Evolutionary conservation across 2,888 invertebrate genomes (phyloP), one percentile per base, ranked within the genome.

Genomic region (Oscheius myriophilus): DNA sequence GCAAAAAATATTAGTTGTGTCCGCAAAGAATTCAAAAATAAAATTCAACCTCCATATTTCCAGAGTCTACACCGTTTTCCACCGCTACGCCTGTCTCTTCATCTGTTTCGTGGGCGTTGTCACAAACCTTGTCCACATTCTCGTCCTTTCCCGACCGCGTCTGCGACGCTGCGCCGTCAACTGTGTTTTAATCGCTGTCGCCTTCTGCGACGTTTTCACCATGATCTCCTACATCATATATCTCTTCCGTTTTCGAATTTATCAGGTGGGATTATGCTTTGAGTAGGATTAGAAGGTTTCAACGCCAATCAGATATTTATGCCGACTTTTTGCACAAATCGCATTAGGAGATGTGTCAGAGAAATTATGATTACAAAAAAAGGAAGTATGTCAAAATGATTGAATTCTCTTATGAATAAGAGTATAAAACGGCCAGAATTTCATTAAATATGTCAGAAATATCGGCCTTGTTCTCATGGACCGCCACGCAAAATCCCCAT

Each of bases 101-200:
- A 79, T 82, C n/a, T 82, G 82, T 64, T 53, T 82, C 23, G 66
- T 75, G 2, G 82, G 82, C 1, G 75, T 82, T 3, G 18, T 82
- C 16, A 70, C 78, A 2, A 82, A 82, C 63, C 54, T 73, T 18
- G 72, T 82, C 51, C 81, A 82, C 69, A 81, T 82, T 53, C 51
- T 78, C 54, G 81, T 79, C 7, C 64, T 79, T 4, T 75, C 77
- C 12, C 59, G 79, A 12, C 79, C 79, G 12, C 26, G 71, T 16
- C 41, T 57, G 3, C 67, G 78, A 26, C 41, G 80, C 67, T 82
- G 81, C 58, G 80, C 82, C 0, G 82, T 82, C 33, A 81, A 82
- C 59, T 75, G 76, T 57, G 78, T 82, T 14, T 67, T 82, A 11
- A 75, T 78, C 11, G 81, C 81, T 16, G 77, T 82, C 0, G 82